phyloP scores from a whole-genome alignment of 1,140 invertebrate genomes.

The Lasaia peninsularis region DNA sequence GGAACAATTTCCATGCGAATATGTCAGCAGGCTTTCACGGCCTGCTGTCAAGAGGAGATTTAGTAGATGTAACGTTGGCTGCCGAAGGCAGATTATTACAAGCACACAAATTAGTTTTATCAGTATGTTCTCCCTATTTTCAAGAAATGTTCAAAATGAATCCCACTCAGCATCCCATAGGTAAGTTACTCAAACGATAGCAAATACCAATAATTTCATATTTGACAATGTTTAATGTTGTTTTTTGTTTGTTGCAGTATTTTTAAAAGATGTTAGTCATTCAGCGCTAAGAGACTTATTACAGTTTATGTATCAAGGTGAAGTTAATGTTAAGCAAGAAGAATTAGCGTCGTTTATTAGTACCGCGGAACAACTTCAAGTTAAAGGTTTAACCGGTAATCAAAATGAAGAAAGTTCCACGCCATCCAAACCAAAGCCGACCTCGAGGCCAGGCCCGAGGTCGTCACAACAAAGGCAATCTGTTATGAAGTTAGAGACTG shows the following conservation, averaged over 20 bases:
- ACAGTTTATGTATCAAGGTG: slow-evolving; percentile 92
- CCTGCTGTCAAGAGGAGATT: slow-evolving; percentile 84
- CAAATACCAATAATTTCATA: neutral
- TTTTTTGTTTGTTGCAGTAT: slow-evolving; percentile 78
- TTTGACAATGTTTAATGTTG: neutral
- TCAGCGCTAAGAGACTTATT: slow-evolving; percentile 86
- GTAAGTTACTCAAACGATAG: slow-evolving; percentile 44
- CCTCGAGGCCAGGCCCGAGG: slow-evolving; percentile 77
- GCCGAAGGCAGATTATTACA: slow-evolving; percentile 88
- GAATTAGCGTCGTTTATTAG: slow-evolving; percentile 89
- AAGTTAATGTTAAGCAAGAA: slow-evolving; percentile 91
- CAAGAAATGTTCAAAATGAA: slow-evolving; percentile 87
- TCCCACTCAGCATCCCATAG: slow-evolving; percentile 79
- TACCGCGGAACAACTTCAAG: slow-evolving; percentile 90
- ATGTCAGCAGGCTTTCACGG: slow-evolving; percentile 85
- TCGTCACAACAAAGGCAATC: slow-evolving; percentile 78
- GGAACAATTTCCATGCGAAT: slow-evolving; percentile 88
- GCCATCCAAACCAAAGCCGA: slow-evolving; percentile 77
- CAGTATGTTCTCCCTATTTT: slow-evolving; percentile 92
- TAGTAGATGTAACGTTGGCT: slow-evolving; percentile 89
- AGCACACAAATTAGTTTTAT: slow-evolving; percentile 89
- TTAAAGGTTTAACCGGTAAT: slow-evolving; percentile 87
- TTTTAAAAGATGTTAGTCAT: slow-evolving; percentile 89
- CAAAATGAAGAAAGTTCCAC: slow-evolving; percentile 77
- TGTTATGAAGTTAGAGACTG: slow-evolving; percentile 77